Evolutionary conservation across 53 echinoderm and acorn worm genomes (phyloP).

Genomic region (Apostichopus leukothele): DNA sequence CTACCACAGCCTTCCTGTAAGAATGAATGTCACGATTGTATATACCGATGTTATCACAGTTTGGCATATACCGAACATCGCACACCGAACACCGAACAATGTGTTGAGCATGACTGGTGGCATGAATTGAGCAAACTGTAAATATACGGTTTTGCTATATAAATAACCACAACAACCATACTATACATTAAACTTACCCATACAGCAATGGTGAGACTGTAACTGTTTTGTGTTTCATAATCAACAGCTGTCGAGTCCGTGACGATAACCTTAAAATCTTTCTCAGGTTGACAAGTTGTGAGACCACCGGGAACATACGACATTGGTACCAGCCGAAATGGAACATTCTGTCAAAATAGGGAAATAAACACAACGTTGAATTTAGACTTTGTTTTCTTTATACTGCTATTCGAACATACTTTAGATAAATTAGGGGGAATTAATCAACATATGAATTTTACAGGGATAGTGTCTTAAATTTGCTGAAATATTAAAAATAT

Average conservation of each 20-base stretch:
- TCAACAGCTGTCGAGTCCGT: conserved; percentile 2
- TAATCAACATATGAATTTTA: too few relatives aligned
- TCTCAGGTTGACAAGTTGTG: conserved; percentile 7
- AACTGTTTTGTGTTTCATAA: conserved; percentile 12
- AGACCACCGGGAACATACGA: not conserved
- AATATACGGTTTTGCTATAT: not conserved
- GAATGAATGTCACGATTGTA: not conserved
- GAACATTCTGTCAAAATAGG: not conserved
- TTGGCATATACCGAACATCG: too few relatives aligned
- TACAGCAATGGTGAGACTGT: not conserved
- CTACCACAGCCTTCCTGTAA: conserved; percentile 28
- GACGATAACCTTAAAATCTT: conserved; percentile 22
- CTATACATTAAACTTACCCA: not conserved
- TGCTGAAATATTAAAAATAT: too few relatives aligned
- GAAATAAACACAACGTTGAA: not conserved
- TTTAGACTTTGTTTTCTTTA: too few relatives aligned
- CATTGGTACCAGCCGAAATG: not conserved
- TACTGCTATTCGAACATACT: too few relatives aligned
- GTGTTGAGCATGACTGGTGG: not conserved
- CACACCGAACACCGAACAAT: not conserved
- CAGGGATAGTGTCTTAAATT: too few relatives aligned
- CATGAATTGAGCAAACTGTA: not conserved
- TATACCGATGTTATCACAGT: too few relatives aligned
- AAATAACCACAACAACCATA: too few relatives aligned
- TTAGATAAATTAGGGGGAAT: too few relatives aligned